Evolutionary conservation across 2,797 vertebrate species (phyloP).

Genomic region (Dermochelys coriacea): DNA sequence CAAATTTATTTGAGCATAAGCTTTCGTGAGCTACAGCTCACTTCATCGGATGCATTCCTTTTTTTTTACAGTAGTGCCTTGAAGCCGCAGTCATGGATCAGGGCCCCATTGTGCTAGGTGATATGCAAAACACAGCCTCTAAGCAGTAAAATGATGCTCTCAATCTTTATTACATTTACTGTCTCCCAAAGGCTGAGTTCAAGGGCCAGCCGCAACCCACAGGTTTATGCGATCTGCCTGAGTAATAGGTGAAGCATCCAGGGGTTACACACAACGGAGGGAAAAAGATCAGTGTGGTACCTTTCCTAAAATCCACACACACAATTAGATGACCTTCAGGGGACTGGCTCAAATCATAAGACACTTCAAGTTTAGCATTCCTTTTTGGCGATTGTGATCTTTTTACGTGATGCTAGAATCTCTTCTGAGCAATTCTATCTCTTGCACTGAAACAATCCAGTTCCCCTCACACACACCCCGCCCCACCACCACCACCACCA

Average conservation of each 20-base stretch:
- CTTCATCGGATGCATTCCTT: too few relatives aligned
- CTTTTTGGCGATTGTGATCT: neutral
- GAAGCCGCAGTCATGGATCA: neutral
- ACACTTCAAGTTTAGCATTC: neutral
- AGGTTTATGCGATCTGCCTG: neutral
- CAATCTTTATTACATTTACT: neutral
- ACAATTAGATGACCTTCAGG: conserved; percentile 12
- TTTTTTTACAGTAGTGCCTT: neutral
- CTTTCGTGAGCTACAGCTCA: too few relatives aligned
- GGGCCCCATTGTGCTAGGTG: neutral
- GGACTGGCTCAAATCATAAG: conserved; percentile 35
- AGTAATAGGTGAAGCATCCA: conserved; percentile 10
- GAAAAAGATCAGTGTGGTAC: neutral
- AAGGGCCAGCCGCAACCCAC: neutral
- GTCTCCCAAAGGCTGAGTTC: conserved; percentile 1
- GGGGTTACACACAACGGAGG: conserved; percentile 9
- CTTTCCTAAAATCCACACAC: neutral
- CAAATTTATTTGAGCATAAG: too few relatives aligned
- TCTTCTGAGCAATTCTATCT: neutral
- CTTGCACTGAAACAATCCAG: neutral
- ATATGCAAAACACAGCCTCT: neutral
- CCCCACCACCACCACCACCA: neutral
- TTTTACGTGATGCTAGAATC: conserved; percentile 1
- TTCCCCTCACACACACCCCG: neutral
- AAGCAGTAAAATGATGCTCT: neutral